Conservation (phyloP, 2,797 vertebrate genomes). For the Calcarius lapponicus region DNA sequence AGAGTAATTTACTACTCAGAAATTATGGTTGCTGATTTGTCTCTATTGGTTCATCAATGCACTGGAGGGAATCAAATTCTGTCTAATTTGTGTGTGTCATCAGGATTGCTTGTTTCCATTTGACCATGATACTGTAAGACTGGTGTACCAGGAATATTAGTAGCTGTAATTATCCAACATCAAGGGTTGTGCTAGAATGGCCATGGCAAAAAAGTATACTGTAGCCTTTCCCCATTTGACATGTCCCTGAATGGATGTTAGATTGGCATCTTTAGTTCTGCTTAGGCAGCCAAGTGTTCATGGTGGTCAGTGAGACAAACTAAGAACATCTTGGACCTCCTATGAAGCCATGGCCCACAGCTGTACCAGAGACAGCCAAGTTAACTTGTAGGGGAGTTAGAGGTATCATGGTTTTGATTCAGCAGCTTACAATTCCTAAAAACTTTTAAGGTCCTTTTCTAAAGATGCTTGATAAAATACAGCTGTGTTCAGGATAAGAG, state of each 20-base stretch:
- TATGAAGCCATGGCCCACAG: not conserved
- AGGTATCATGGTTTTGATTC: not conserved
- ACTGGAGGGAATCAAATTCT: not conserved
- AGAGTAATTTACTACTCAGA: not conserved
- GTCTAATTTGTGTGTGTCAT: not conserved
- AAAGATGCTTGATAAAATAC: not conserved
- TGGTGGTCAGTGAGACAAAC: not conserved
- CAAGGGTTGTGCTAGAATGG: not conserved
- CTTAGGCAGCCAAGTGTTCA: not conserved
- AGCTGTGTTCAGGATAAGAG: not conserved
- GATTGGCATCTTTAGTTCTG: not conserved
- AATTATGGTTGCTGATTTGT: not conserved
- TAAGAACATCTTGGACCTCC: not conserved
- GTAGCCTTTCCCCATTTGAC: not conserved
- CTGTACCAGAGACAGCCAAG: not conserved
- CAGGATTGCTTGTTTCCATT: not conserved
- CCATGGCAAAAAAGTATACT: not conserved
- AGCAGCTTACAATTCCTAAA: not conserved
- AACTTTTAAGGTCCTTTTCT: not conserved
- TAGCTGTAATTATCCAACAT: not conserved
- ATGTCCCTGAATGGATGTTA: not conserved
- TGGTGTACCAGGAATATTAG: not conserved
- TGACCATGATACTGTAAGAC: not conserved
- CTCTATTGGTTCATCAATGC: not conserved
- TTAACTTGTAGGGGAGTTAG: not conserved